Evolutionary conservation across 2,888 invertebrate species (phyloP), one percentile per base, ranked within the genome.

Genomic region (Hesperia comma): DNA sequence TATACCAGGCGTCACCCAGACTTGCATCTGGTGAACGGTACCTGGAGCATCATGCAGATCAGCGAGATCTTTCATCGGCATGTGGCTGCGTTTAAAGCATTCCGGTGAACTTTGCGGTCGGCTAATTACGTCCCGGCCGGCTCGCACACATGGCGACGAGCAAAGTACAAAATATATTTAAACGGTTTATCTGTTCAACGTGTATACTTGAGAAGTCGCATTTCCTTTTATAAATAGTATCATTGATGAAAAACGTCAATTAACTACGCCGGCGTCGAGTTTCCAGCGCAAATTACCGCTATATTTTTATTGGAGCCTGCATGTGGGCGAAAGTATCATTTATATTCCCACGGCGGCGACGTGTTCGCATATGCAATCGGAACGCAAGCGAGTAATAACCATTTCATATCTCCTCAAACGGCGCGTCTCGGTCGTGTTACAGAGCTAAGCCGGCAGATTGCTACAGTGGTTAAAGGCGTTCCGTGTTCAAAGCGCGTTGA

Each of bases 401-500:
- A 66, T 64, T 64, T 46, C 63, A 66, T 57, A 66, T 56, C 58
- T 58, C 26, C 58, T 63, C 67, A 66, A 66, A 57, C 55, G 61
- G 67, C 63, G 68, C 69, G 70, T 56, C 68, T 66, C 68, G 62
- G 68, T 68, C 62, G 69, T 72, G 70, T 71, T 67, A 63, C 69
- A 70, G 68, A 70, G 73, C 73, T 77, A 76, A 81, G 78, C 79
- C 74, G 76, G 77, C 75, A 78, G 78, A 74, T 78, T 78, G 80
- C 76, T 78, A 75, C 78, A 78, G 81, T 79, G 81, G 84, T 79
- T 85, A 84, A 85, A 86, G 80, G 81, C 80, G 80, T 80, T 79
- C 70, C 75, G 82, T 77, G 84, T 84, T 88, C 88, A 88, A 87
- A 86, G 86, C 88, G 83, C 84, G 89, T 85, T 87, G 88, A 90